Evolutionary conservation across 2,888 invertebrate species (phyloP), one percentile per base, ranked within the genome.

Genomic region (Ferrisia virgata): DNA sequence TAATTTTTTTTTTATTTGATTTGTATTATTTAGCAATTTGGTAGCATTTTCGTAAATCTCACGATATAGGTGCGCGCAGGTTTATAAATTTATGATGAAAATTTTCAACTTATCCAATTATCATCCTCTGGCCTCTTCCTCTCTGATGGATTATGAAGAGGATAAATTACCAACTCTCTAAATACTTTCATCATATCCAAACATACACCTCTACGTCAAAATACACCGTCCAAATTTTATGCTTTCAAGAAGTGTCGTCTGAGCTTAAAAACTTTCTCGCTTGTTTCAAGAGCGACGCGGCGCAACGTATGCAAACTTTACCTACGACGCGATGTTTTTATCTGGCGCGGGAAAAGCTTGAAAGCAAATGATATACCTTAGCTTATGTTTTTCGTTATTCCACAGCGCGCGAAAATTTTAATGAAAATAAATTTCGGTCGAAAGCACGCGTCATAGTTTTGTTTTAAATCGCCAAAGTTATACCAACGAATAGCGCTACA

Each of bases 401-500:
- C n/a, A 64, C 58, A 28, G 13, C 58, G 58, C 28, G 58, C 15
- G 58, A 64, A 64, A 64, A 25, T 64, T 64, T 64, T 28, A 64
- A 25, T 22, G 28, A 64, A 64, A 64, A 25, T 28, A 64, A 64
- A 25, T 64, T 64, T 28, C 58, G 58, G 22, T 28, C 58, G 58
- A 64, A 64, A 28, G 25, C 22, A 64, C 58, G 58, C 58, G 28
- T 64, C 58, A 28, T 64, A 64, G 28, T 64, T 64, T 64, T 28
- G 58, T 64, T 64, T 64, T 64, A 64, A 64, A 64, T 64, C 58
- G 58, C 58, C 58, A 25, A 64, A 64, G 58, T 64, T 64, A 22
- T 43, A 47, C 47, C n/a, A 18, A 8, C 47, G 47, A 47, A 47
- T 47, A 18, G 25, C 58, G 22, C 25, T 64, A 64, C 11, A 28